Base-by-base conservation (phyloP, 1,140 invertebrate species). In the Ladona fulva region DNA sequence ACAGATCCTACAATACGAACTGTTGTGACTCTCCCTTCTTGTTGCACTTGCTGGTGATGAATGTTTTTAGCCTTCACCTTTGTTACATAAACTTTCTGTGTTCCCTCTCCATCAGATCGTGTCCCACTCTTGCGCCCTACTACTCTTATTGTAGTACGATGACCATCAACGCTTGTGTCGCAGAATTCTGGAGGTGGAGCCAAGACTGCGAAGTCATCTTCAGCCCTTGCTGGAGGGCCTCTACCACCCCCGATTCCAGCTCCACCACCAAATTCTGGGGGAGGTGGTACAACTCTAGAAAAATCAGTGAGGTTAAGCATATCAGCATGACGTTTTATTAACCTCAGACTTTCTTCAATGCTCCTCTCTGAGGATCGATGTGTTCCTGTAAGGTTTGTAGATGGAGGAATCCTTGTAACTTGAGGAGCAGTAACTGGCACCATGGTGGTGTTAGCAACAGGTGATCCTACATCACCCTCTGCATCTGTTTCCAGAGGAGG, bases 151-250 rank as follows among this genome's bases (percentile, higher is more conserved):
- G 78, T 83, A 84, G 80, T 79, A 83, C 81, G 81, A 80, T 84
- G 83, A 79, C 80, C 83, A 42, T 85, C 87, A 74, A 80, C 79
- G n/a, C 83, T 79, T 11, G 81, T 80, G 66, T 87, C 90, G 75
- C 87, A 89, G 82, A 93, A 93, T 82, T 93, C 92, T 10, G 92
- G 92, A n/a, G 92, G 92, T n/a, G 92, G 92, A 12, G 92, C 91
- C 5, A 93, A 86, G 77, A 92, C 91, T 25, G 92, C 85, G 29
- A 80, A 79, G 78, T 81, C 80, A 42, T 75, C 24, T 3, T 75
- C 24, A 25, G 74, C 19, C 3, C 16, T 19, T 24, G 74, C 74
- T 3, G n/a, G 12, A 19, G n/a, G 14, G 29, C 66, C 24, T n/a
- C 52, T 29, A 76, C 24, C 75, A 52, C 79, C 59, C 16, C 10